A percentile compares a stretch with the other conserved stretches of the same genome.
phyloP scores from a whole-genome alignment of 2,888 invertebrate genomes.

The Ethmia dodecea region DNA sequence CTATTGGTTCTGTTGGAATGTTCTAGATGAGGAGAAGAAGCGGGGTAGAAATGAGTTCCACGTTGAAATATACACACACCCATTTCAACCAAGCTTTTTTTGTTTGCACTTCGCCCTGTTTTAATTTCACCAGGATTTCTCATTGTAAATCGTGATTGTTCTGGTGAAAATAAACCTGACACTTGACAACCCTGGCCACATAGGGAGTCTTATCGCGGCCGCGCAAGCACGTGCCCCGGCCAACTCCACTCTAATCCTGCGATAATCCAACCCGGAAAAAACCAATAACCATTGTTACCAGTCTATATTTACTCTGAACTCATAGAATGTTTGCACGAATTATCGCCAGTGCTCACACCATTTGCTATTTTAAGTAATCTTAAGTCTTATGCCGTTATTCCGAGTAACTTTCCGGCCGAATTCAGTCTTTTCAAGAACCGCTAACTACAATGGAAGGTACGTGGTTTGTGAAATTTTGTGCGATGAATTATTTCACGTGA shows the following conservation, averaged over 20 bases:
- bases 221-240: conserved; percentile 50
- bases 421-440: conserved; percentile 23
- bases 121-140: too few species aligned
- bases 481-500: conserved; percentile 33
- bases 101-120: too few species aligned
- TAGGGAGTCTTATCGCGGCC: conserved; percentile 40
- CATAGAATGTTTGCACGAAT: conserved; percentile 53
- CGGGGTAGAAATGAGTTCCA: too few species aligned
- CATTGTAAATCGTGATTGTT: too few species aligned
- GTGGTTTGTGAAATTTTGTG: conserved; percentile 30
- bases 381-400: conserved; percentile 46
- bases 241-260: conserved; percentile 50
- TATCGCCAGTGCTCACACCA: conserved; percentile 34
- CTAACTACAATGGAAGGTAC: conserved; percentile 32
- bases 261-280: conserved; percentile 69
- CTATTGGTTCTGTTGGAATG: too few species aligned
- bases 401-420: conserved; percentile 29
- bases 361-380: conserved; percentile 52
- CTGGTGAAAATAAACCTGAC: too few species aligned
- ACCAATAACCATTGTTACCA: conserved; percentile 63
- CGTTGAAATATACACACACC: too few species aligned
- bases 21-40: too few species aligned
- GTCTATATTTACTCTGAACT: conserved; percentile 52
- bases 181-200: conserved; percentile 26
- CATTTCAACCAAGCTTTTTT: too few species aligned